Percentiles rank a stretch among this genome's conserved stretches.
These are phyloP conservation scores for Spodoptera picta DNA, from an alignment of 2,888 invertebrate genomes.

Conservation along the genomic window DNA sequence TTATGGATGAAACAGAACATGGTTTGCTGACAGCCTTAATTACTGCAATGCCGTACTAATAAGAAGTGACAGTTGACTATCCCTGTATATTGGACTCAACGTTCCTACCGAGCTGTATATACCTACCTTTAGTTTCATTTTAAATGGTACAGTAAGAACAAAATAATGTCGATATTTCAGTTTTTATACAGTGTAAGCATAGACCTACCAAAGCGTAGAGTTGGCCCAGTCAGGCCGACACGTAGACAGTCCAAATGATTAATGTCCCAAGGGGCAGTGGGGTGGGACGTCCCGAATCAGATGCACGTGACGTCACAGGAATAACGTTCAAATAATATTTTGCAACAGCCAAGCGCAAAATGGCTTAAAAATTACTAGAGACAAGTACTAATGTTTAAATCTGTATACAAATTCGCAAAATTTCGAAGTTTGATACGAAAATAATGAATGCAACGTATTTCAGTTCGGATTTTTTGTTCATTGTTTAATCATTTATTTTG, in stretches of 20 bases:
- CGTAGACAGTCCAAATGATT: slow-evolving; percentile 80
- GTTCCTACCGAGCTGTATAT: slow-evolving; percentile 18
- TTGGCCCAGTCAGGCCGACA: slow-evolving; percentile 69
- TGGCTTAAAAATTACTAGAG: slow-evolving; percentile 58
- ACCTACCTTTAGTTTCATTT: slow-evolving; percentile 28
- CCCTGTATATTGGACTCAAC: slow-evolving; percentile 1
- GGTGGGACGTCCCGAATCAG: slow-evolving; percentile 75
- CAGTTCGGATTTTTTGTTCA: slow-evolving; percentile 18
- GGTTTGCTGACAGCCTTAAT: slow-evolving; percentile 49
- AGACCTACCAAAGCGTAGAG: slow-evolving; percentile 43
- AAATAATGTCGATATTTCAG: slow-evolving; percentile 23
- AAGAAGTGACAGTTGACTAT: slow-evolving; percentile 38
- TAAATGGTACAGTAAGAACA: slow-evolving; percentile 30
- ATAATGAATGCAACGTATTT: slow-evolving; percentile 24
- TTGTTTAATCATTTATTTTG: too few species aligned
- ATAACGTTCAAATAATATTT: slow-evolving; percentile 77
- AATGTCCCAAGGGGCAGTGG: slow-evolving; percentile 71
- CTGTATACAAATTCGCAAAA: slow-evolving; percentile 43
- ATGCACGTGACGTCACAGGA: slow-evolving; percentile 83
- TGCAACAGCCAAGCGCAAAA: slow-evolving; percentile 61
- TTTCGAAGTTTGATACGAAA: slow-evolving; percentile 51
- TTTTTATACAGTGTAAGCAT: slow-evolving; percentile 36
- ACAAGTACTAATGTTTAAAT: slow-evolving; percentile 55
- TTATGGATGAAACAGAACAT: slow-evolving; percentile 23
- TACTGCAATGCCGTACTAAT: slow-evolving; percentile 46